A percentile compares a stretch with the other conserved stretches of the same genome.
Evolutionary conservation across 2,888 invertebrate species (phyloP).

Genomic region (Drosophila pseudotalamancana): DNA sequence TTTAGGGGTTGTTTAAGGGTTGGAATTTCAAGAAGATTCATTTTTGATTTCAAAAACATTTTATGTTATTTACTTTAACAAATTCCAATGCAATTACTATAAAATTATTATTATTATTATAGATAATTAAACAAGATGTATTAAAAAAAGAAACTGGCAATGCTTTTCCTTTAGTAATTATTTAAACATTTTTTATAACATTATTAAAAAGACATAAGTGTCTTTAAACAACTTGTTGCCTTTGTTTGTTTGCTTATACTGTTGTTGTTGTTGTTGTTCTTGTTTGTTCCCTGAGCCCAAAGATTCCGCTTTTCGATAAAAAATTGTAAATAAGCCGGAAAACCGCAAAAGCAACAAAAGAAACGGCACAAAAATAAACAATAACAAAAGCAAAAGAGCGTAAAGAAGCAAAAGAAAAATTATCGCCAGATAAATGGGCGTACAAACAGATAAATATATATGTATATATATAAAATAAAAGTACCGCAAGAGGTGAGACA

Average conservation of each 20-base stretch:
- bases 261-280: slow-evolving; percentile 21
- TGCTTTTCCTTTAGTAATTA: slow-evolving; percentile 24
- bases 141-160: not conserved
- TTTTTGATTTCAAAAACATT: not conserved
- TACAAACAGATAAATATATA: slow-evolving; percentile 23
- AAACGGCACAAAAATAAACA: slow-evolving; percentile 11
- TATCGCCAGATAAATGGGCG: slow-evolving; percentile 52
- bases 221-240: slow-evolving; percentile 50
- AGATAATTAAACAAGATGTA: too few relatives aligned
- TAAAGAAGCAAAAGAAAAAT: slow-evolving; percentile 32
- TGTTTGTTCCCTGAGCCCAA: slow-evolving; percentile 45
- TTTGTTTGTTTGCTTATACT: too few relatives aligned
- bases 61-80: not conserved
- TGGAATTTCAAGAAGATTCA: not conserved
- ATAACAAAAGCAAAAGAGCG: slow-evolving; percentile 5
- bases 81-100: not conserved
- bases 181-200: slow-evolving; percentile 49
- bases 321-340: slow-evolving; percentile 58
- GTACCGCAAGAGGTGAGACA: slow-evolving; percentile 48
- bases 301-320: slow-evolving; percentile 60
- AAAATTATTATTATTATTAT: not conserved
- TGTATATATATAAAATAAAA: slow-evolving; percentile 33
- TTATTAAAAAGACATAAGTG: slow-evolving; percentile 71
- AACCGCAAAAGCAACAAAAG: slow-evolving; percentile 56
- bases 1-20: slow-evolving; percentile 38